Percentiles rank a stretch among this genome's conserved stretches.
phyloP scores from a whole-genome alignment of 2,888 invertebrate genomes.

The Tetramorium bicarinatum region DNA sequence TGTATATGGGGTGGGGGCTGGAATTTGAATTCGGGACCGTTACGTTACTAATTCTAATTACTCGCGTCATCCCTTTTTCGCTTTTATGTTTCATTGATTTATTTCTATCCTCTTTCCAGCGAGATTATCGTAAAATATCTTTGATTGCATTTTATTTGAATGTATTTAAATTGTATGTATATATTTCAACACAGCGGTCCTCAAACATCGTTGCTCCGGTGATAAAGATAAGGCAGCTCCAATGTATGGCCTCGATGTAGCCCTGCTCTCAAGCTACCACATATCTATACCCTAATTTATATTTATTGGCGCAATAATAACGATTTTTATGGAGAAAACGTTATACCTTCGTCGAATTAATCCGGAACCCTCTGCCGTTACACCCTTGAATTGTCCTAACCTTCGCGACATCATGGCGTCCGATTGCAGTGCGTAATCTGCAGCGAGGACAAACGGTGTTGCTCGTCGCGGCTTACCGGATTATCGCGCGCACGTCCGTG shows the following conservation, averaged over 20 bases:
- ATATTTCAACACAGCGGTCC: neutral
- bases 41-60: too few species aligned
- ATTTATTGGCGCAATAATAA: constrained; percentile 51
- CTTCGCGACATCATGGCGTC: constrained; percentile 30
- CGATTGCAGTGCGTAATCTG: neutral
- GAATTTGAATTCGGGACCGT: too few species aligned
- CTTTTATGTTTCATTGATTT: neutral
- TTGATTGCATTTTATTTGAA: neutral
- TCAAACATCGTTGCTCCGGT: neutral
- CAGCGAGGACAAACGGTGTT: too few species aligned
- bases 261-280: constrained; percentile 35
- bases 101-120: neutral
- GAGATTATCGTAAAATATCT: neutral
- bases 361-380: neutral
- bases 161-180: neutral
- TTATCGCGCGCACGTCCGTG: neutral
- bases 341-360: neutral
- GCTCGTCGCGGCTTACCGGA: neutral
- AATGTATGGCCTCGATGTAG: constrained; percentile 25
- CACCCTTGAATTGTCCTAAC: constrained; percentile 8
- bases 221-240: constrained; percentile 25
- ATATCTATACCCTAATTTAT: constrained; percentile 33
- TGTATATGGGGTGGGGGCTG: too few species aligned
- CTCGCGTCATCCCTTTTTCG: too few species aligned
- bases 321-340: constrained; percentile 12